phyloP scores from a whole-genome alignment of 2,113 vertebrate species.

The Prochilodus magdalenae region DNA sequence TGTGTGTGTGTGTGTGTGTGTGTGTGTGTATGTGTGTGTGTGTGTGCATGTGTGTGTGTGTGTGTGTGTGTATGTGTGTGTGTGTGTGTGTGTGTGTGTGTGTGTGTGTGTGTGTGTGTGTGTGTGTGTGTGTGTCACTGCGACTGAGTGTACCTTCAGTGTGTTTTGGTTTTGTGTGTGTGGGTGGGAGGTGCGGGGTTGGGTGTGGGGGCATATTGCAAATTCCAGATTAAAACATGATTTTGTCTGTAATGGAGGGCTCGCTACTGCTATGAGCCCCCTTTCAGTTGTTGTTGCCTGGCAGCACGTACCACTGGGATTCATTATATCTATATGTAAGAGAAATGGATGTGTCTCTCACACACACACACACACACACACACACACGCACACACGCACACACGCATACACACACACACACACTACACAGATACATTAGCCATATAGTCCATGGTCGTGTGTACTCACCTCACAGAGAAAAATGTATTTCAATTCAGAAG shows the following conservation, averaged over 20 bases:
- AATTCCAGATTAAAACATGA: background rate
- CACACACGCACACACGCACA: background rate
- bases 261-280: conserved; percentile 3
- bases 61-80: background rate
- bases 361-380: background rate
- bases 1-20: too few species aligned
- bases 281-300: conserved; percentile 33
- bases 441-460: background rate
- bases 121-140: too few species aligned
- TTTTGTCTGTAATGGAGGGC: conserved; percentile 12
- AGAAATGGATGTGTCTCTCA: conserved; percentile 25
- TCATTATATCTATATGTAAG: conserved; percentile 20
- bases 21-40: too few species aligned
- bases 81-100: background rate
- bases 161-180: too few species aligned
- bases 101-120: too few species aligned
- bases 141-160: background rate
- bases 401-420: background rate
- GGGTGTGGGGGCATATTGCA: too few species aligned
- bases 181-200: background rate
- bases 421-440: background rate
- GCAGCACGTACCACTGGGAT: conserved; percentile 27
- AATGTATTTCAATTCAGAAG: background rate
- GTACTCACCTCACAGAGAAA: too few species aligned
- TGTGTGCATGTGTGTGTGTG: too few species aligned